These are phyloP conservation scores for Bursaphelenchus okinawaensis DNA, from an alignment of 2,888 invertebrate genomes.

Conservation along the genomic window DNA sequence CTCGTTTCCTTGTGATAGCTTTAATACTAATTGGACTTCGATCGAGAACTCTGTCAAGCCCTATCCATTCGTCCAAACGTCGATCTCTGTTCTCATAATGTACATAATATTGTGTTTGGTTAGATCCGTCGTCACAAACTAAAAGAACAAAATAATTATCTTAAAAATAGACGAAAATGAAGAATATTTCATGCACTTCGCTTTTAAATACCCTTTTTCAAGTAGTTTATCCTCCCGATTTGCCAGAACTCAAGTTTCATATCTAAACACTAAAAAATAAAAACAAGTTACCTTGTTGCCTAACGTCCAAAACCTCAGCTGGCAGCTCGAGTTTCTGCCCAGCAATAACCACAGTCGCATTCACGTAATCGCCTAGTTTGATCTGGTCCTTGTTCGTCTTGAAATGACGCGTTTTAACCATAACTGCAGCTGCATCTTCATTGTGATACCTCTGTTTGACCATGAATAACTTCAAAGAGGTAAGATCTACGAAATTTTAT, in stretches of 20 bases:
- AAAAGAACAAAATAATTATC: too few species aligned
- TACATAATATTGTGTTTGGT: constrained; percentile 39
- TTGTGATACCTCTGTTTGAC: not conserved
- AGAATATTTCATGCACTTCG: too few species aligned
- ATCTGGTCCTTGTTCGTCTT: not conserved
- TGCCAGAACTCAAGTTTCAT: too few species aligned
- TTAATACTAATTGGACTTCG: not conserved
- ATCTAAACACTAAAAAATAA: too few species aligned
- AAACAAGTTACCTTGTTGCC: constrained; percentile 2
- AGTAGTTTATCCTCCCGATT: too few species aligned
- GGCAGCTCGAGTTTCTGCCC: constrained; percentile 1
- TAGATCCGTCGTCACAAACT: not conserved
- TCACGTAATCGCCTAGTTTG: constrained; percentile 4
- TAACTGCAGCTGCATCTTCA: not conserved
- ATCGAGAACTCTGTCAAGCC: constrained; percentile 30
- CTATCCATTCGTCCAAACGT: constrained; percentile 52
- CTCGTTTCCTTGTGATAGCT: not conserved
- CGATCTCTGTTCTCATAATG: constrained; percentile 50
- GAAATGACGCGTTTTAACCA: not conserved
- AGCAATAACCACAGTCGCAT: not conserved
- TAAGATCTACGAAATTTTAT: too few species aligned
- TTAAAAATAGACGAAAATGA: too few species aligned
- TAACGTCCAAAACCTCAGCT: constrained; percentile 3
- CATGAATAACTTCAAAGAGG: too few species aligned
- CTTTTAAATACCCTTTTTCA: too few species aligned